A percentile compares a stretch with the other conserved stretches of the same genome.
Conservation (phyloP, 2,888 invertebrate genomes). For the Pseudoips prasinana region DNA sequence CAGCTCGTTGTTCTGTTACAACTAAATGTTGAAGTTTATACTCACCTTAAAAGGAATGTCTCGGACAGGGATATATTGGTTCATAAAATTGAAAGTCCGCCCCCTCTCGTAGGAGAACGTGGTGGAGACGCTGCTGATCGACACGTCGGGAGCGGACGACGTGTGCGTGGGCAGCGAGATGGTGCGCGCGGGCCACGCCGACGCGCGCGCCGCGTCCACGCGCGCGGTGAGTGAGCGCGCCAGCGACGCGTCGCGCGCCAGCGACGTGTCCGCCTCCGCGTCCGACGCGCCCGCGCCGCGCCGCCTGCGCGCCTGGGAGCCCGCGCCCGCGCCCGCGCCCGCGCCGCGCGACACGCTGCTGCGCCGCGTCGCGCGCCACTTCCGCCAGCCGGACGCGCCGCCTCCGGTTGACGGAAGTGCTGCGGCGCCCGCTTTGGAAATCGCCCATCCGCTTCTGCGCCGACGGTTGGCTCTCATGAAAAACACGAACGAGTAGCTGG, state of each 20-base stretch:
- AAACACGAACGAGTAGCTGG: neutral
- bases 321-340: neutral
- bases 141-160: constrained; percentile 72
- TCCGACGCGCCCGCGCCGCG: constrained; percentile 3
- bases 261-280: constrained; percentile 3
- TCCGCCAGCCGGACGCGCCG: too few species aligned
- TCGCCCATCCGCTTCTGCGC: constrained; percentile 9
- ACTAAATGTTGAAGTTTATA: too few species aligned
- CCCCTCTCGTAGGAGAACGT: constrained; percentile 52
- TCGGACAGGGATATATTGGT: too few species aligned
- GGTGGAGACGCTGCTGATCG: constrained; percentile 72
- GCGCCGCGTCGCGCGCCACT: too few species aligned
- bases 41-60: too few species aligned
- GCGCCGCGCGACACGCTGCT: neutral
- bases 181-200: constrained; percentile 74
- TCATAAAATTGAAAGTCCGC: too few species aligned
- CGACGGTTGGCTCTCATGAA: constrained; percentile 13
- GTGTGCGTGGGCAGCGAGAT: constrained; percentile 72
- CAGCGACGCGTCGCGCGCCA: constrained; percentile 1
- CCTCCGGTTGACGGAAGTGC: too few species aligned
- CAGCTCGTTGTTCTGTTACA: too few species aligned
- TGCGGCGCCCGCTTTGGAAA: too few species aligned
- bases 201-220: constrained; percentile 45
- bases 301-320: neutral
- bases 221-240: constrained; percentile 47